Conservation (phyloP, 2,888 invertebrate genomes). For the Fabriciana adippe region DNA sequence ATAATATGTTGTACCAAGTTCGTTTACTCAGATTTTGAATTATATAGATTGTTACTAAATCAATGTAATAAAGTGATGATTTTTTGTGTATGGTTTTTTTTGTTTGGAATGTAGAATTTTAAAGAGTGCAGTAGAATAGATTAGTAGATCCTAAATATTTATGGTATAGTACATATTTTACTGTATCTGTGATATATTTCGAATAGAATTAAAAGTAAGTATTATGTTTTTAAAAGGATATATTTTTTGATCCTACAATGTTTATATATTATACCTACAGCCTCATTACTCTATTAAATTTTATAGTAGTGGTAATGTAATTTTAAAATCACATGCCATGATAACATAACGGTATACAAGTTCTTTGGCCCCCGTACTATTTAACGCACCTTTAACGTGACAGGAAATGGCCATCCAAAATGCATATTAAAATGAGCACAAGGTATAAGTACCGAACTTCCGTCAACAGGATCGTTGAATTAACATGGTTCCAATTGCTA, state of each 20-base stretch:
- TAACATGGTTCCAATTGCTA: conserved; percentile 30
- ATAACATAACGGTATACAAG: conserved; percentile 39
- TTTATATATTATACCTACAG: no score
- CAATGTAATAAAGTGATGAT: no score
- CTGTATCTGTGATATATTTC: no score
- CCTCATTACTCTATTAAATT: no score
- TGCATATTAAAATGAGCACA: conserved; percentile 37
- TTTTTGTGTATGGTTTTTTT: no score
- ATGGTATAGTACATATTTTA: no score
- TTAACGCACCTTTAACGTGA: conserved; percentile 44
- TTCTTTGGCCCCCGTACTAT: conserved; percentile 37
- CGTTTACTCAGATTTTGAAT: conserved; percentile 1
- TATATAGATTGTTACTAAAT: background rate
- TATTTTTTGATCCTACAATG: no score
- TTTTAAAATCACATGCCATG: conserved; percentile 19
- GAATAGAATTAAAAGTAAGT: no score
- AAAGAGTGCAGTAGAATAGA: no score
- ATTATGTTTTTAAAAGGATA: no score
- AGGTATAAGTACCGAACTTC: conserved; percentile 38
- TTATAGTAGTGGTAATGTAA: conserved; percentile 2
- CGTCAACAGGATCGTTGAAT: conserved; percentile 42
- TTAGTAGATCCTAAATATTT: no score
- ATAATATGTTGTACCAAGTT: background rate
- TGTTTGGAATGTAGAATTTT: no score
- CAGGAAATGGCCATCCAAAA: conserved; percentile 43